phyloP scores from a whole-genome alignment of 37 sponge, comb jelly and placozoan genomes.

The Cladorhizidae sp. region DNA sequence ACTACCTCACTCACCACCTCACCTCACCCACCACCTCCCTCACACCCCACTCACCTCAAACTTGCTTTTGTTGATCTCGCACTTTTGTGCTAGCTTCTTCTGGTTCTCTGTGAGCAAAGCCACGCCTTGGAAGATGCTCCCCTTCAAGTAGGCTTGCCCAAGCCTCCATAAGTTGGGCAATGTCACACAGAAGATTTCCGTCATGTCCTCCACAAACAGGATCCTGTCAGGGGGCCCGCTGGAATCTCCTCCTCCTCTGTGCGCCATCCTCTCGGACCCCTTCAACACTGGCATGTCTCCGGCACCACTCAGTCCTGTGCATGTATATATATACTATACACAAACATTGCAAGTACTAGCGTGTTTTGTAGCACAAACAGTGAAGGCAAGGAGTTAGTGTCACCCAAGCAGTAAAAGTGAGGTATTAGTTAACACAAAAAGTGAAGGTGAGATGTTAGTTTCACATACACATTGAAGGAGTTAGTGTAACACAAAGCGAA shows the following conservation, averaged over 20 bases:
- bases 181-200: conserved; percentile 56
- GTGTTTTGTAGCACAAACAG: too few species aligned
- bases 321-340: too few species aligned
- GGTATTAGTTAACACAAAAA: too few species aligned
- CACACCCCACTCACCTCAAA: conserved; percentile 60
- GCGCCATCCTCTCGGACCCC: not conserved
- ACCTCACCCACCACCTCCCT: too few species aligned
- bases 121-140: conserved; percentile 69
- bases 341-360: too few species aligned
- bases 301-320: not conserved
- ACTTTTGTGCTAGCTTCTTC: conserved; percentile 28
- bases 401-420: too few species aligned
- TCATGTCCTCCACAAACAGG: conserved; percentile 87
- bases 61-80: conserved; percentile 25
- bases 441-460: too few species aligned
- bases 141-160: conserved; percentile 76
- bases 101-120: conserved; percentile 53
- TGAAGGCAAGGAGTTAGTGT: too few species aligned
- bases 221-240: conserved; percentile 66
- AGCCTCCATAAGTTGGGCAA: conserved; percentile 89
- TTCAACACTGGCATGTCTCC: not conserved
- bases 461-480: too few species aligned
- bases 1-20: too few species aligned
- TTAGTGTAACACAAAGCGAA: too few species aligned
- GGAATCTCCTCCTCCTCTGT: not conserved